Conservation (phyloP, 2,888 invertebrate species). For the Smittia aterrima region DNA sequence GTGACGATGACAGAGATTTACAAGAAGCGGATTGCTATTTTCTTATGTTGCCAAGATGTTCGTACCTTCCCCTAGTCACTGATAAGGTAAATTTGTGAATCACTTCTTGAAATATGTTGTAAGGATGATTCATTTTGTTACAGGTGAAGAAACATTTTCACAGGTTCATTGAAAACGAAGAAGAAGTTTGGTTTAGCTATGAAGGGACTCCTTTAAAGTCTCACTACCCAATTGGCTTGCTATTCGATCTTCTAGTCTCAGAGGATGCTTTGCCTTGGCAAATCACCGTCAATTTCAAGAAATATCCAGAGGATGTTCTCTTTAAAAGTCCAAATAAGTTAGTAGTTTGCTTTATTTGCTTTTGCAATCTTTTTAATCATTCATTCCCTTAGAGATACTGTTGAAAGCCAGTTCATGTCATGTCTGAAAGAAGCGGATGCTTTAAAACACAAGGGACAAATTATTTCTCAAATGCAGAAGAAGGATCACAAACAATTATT, state of each 20-base stretch:
- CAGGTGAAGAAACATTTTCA: constrained; percentile 86
- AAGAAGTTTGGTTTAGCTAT: constrained; percentile 92
- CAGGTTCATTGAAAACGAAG: constrained; percentile 75
- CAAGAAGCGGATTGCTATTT: constrained; percentile 71
- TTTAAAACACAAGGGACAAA: constrained; percentile 89
- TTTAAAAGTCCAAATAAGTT: constrained; percentile 83
- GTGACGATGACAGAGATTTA: constrained; percentile 68
- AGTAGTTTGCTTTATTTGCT: not conserved
- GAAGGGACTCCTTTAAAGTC: constrained; percentile 90
- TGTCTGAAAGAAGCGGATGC: constrained; percentile 97
- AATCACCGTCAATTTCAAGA: constrained; percentile 89
- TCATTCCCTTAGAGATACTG: constrained; percentile 88
- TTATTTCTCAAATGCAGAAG: constrained; percentile 89
- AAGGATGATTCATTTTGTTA: constrained; percentile 45
- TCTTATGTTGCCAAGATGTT: constrained; percentile 88
- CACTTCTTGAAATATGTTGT: constrained; percentile 10
- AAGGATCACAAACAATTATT: constrained; percentile 96
- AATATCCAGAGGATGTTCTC: constrained; percentile 88
- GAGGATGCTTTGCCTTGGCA: constrained; percentile 81
- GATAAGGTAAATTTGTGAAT: constrained; percentile 71
- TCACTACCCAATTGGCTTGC: constrained; percentile 74
- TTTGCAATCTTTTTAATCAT: no score
- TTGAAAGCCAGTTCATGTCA: constrained; percentile 93
- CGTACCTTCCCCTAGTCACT: constrained; percentile 91
- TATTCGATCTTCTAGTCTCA: constrained; percentile 71